Base-by-base conservation (phyloP, 2,888 invertebrate species). In the Cylindroiulus punctatus region DNA sequence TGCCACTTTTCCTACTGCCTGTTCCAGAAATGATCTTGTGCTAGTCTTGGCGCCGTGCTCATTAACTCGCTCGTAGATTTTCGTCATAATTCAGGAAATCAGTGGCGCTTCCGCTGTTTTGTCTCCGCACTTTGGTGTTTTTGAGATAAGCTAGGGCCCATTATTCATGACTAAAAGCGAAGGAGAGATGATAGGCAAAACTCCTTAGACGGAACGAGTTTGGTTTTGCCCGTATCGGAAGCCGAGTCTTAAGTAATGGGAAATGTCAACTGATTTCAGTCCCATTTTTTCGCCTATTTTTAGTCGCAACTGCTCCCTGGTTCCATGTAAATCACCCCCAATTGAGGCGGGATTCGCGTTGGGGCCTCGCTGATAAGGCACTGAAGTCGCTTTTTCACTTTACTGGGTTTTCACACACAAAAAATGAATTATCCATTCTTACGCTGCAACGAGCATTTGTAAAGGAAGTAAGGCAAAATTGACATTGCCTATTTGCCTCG, bases 61-160 rank as follows among this genome's bases (percentile, higher is more conserved):
- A 83, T 83, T 83, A 83, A 83, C 83, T 83, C 40, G 40, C 22
- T 83, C 83, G 40, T 83, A 44, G 76, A 76, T 76, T 76, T 44
- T n/a, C 83, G 83, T 83, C 83, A 83, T 83, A 83, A 83, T 83
- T 83, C 83, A 83, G 83, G 83, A 83, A 83, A 83, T 83, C 83
- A 83, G 42, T 83, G 40, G 44, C 40, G 83, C 44, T 83, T 83
- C 83, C 83, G 83, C 83, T 83, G 44, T 83, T 83, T 83, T 83
- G 83, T 83, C 40, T 83, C 83, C 83, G 44, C 83, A 76, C 44
- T 83, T 83, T 83, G 83, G 83, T 83, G 83, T 83, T 83, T 83
- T 83, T 36, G 44, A 83, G 83, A 83, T 83, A 83, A 83, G 83
- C 83, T 44, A 83, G 12, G 40, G n/a, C 42, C 83, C 83, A 83